Evolutionary conservation across 2,888 invertebrate genomes (phyloP).

Genomic region (Trypoxylon attenuatum): DNA sequence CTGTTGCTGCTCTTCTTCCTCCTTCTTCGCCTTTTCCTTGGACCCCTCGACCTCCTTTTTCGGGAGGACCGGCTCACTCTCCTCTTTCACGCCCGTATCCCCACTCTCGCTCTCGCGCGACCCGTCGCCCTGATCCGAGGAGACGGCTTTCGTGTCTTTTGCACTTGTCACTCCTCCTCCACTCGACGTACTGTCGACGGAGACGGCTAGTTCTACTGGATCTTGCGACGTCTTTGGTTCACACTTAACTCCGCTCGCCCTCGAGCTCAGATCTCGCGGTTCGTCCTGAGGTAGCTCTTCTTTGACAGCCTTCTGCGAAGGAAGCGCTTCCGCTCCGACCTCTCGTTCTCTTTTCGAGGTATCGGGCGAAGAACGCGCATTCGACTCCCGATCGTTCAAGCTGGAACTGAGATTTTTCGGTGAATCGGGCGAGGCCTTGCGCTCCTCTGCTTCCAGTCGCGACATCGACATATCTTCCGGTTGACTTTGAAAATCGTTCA

Average conservation of each 20-base stretch:
- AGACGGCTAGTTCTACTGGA: conserved; percentile 3
- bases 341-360: conserved; percentile 25
- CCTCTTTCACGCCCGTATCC: conserved; percentile 12
- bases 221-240: conserved; percentile 60
- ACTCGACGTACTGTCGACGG: not conserved
- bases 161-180: not conserved
- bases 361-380: conserved; percentile 60
- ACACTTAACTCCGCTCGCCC: conserved; percentile 64
- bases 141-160: conserved; percentile 6
- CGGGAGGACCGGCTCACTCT: conserved; percentile 30
- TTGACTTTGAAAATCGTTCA: conserved; percentile 70
- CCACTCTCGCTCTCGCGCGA: conserved; percentile 13
- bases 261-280: conserved; percentile 70
- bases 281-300: conserved; percentile 63
- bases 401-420: conserved; percentile 48
- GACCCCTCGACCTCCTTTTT: conserved; percentile 28
- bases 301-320: conserved; percentile 38
- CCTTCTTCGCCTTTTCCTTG: conserved; percentile 19
- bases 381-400: conserved; percentile 54
- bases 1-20: conserved; percentile 51
- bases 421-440: conserved; percentile 61
- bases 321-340: conserved; percentile 4
- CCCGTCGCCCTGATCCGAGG: conserved; percentile 13
- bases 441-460: conserved; percentile 65
- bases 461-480: conserved; percentile 74